These are phyloP conservation scores for Xestobium rufovillosum DNA, from an alignment of 2,888 invertebrate species.

Conservation along the genomic window DNA sequence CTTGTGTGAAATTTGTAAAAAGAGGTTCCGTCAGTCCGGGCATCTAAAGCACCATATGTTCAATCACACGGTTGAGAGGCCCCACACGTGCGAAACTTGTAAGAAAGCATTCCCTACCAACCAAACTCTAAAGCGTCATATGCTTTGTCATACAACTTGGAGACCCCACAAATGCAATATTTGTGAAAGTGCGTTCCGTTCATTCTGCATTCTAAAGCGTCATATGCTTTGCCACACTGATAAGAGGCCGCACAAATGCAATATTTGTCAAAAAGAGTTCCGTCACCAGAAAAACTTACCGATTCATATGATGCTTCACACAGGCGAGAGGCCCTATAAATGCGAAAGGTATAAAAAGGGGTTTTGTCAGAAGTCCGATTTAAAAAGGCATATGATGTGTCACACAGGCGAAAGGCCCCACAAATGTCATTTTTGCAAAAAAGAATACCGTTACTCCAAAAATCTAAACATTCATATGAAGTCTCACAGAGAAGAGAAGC, in stretches of 20 bases:
- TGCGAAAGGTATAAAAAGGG: neutral
- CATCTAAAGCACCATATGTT: neutral
- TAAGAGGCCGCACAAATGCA: constrained; percentile 3
- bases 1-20: neutral
- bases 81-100: neutral
- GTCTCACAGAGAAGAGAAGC: no score
- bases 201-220: neutral
- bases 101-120: neutral
- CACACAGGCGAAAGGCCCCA: neutral
- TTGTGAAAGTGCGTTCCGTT: neutral
- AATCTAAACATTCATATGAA: no score
- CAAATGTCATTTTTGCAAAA: constrained; percentile 1
- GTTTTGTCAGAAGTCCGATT: neutral
- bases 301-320: neutral
- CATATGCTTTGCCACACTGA: neutral
- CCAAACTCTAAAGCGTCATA: neutral
- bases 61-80: neutral
- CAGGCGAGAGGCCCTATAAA: neutral
- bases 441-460: no score
- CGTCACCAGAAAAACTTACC: neutral
- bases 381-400: neutral
- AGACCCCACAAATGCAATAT: constrained; percentile 1
- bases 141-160: neutral
- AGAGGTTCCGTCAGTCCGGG: neutral
- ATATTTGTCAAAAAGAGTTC: neutral